Conservation (phyloP, 2,113 vertebrate species). For the Vimba vimba region DNA sequence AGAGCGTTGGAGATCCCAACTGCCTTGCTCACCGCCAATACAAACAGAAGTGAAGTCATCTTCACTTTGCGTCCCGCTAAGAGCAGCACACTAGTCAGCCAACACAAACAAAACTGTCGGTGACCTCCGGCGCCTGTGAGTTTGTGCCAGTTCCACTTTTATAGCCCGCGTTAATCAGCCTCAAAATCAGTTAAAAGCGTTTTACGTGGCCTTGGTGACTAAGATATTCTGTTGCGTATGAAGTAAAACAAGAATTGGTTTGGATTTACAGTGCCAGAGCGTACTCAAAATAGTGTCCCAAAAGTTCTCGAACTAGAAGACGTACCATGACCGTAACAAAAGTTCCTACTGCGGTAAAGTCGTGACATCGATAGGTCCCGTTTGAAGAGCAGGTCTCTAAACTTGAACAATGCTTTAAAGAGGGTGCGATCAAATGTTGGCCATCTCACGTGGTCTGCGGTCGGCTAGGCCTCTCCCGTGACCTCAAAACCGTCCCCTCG, state of each 20-base stretch:
- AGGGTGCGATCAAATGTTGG: slow-evolving; percentile 1
- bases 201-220: slow-evolving; percentile 19
- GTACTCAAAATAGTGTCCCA: background rate
- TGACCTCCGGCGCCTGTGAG: slow-evolving; percentile 8
- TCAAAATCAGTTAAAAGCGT: slow-evolving; percentile 22
- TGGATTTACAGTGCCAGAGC: background rate
- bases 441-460: slow-evolving; percentile 62
- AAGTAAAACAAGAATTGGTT: background rate
- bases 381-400: slow-evolving; percentile 34
- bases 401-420: slow-evolving; percentile 47
- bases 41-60: slow-evolving; percentile 61
- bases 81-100: slow-evolving; percentile 29
- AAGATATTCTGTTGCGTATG: background rate
- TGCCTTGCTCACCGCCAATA: slow-evolving; percentile 44
- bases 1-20: slow-evolving; percentile 4
- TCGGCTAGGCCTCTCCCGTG: slow-evolving; percentile 60
- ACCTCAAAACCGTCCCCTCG: slow-evolving; percentile 60
- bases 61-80: slow-evolving; percentile 17
- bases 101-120: slow-evolving; percentile 54
- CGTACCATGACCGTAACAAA: background rate
- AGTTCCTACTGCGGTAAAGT: background rate
- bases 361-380: background rate
- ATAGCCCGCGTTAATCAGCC: slow-evolving; percentile 18
- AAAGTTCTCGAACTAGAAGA: background rate
- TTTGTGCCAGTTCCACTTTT: slow-evolving; percentile 15